Evolutionary conservation across 2,797 vertebrate species (phyloP).

Genomic region (Darevskia nairensis): DNA sequence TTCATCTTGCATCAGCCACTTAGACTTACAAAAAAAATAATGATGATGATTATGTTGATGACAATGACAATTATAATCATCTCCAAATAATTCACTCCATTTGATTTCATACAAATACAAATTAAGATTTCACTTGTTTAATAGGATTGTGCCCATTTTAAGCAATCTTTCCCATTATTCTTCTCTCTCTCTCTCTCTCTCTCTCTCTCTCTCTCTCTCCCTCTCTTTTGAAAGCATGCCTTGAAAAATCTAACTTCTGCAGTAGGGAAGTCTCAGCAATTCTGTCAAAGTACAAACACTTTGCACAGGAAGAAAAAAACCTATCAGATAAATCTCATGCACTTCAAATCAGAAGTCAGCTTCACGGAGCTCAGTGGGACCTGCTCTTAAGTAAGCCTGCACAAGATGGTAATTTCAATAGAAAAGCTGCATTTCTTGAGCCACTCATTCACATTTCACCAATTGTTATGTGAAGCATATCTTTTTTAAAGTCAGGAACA

Average conservation of each 20-base stretch:
- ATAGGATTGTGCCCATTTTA: conserved; percentile 66
- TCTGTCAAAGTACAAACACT: conserved; percentile 42
- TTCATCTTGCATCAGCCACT: conserved; percentile 67
- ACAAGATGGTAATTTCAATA: background rate
- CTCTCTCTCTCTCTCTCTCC: no score
- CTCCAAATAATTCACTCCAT: conserved; percentile 73
- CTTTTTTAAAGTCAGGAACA: no score
- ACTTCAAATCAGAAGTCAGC: conserved; percentile 14
- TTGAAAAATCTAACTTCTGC: conserved; percentile 64
- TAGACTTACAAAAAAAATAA: conserved; percentile 73
- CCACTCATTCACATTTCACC: no score
- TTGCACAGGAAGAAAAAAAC: background rate
- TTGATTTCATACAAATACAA: conserved; percentile 73
- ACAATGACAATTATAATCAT: conserved; percentile 75
- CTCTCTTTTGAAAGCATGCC: conserved; percentile 54
- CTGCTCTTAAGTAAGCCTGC: background rate
- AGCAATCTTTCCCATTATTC: conserved; percentile 47
- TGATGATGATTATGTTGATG: conserved; percentile 72
- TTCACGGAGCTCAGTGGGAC: background rate
- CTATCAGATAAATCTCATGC: conserved; percentile 4
- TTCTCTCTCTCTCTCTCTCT: conserved; percentile 31
- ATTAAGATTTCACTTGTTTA: conserved; percentile 72
- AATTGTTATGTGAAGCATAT: no score
- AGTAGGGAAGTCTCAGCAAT: conserved; percentile 46
- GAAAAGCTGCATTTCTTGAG: no score